Evolutionary conservation across 2,113 vertebrate genomes (phyloP), one percentile per base, ranked within the genome.

Genomic region (Seriola quinqueradiata): DNA sequence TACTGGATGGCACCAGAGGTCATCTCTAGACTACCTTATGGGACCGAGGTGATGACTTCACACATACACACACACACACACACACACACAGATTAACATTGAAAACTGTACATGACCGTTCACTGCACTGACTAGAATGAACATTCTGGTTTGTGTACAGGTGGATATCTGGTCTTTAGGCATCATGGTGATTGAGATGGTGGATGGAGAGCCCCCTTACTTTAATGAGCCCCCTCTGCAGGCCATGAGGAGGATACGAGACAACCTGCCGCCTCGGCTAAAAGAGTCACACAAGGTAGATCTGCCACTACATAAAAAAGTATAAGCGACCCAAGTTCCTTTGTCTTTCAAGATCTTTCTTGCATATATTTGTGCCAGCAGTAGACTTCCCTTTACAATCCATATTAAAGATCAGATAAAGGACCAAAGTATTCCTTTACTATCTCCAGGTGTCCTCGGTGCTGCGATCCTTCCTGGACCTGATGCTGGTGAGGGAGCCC

Each of bases 171-270:
- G 98, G 98, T 99, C 98, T 58, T 94, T 99, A 48, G 98, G 98
- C 57, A 99, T 99, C 92, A 99, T 99, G 98, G 98, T 99, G 85
- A 98, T 99, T 8, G 98, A 99, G 92, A 99, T 99, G 98, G 98
- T 99, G 9, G 98, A 99, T 0, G 98, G 98, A 0, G 98, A 99
- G 14, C 98, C 98, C 1, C 98, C 98, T 0, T 99, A 99, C 90
- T 99, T 99, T 90, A 99, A 99, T 0, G 98, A 99, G 90, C 98
- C 98, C 2, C 98, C 98, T 0, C 96, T 99, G 84, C 98, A 99
- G 94, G 98, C 98, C 83, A 99, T 99, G 98, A 95, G 98, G 93
- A 97, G 98, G 86, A 99, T 99, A 93, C 96, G 98, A 70, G 98
- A 99, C 92, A 99, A 99, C 94, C 93, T 99, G 44, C 98, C 98